These are phyloP conservation scores for Drosophila siamana DNA, from an alignment of 2,888 invertebrate species.

Conservation along the genomic window DNA sequence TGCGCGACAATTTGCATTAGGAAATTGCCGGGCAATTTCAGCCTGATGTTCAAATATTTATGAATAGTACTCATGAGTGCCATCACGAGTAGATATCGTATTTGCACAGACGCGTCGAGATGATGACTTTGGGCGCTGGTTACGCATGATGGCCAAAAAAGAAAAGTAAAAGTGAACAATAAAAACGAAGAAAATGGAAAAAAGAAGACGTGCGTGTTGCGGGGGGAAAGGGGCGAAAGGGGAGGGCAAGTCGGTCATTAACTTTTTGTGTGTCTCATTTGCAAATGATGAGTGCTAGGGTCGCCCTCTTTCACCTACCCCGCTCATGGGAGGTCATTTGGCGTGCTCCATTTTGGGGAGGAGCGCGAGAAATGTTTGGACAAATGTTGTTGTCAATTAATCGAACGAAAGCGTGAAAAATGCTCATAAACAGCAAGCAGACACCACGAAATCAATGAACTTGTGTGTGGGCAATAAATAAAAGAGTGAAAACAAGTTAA, in stretches of 20 bases:
- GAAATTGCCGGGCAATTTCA: conserved; percentile 18
- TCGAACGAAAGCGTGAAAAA: conserved; percentile 75
- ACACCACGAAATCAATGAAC: conserved; percentile 72
- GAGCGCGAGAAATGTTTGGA: conserved; percentile 59
- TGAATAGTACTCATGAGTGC: conserved; percentile 5
- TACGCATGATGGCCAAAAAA: conserved; percentile 66
- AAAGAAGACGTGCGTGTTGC: conserved; percentile 60
- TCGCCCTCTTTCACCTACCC: neutral
- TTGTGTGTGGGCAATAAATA: conserved; percentile 64
- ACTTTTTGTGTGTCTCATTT: conserved; percentile 32
- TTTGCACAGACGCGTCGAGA: conserved; percentile 4
- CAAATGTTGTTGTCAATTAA: conserved; percentile 68
- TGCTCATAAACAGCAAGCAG: conserved; percentile 46
- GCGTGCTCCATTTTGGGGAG: conserved; percentile 29
- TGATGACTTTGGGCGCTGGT: conserved; percentile 38
- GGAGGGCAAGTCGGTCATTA: conserved; percentile 57
- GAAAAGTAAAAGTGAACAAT: conserved; percentile 67
- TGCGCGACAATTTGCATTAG: conserved; percentile 3
- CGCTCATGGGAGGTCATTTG: conserved; percentile 4
- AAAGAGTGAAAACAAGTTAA: conserved; percentile 67
- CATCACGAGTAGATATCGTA: neutral
- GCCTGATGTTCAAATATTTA: neutral
- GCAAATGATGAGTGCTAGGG: conserved; percentile 20
- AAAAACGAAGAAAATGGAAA: conserved; percentile 18
- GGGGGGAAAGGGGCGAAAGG: neutral